Evolutionary conservation across 1,140 invertebrate species (phyloP).

Genomic region (Psix sp.): DNA sequence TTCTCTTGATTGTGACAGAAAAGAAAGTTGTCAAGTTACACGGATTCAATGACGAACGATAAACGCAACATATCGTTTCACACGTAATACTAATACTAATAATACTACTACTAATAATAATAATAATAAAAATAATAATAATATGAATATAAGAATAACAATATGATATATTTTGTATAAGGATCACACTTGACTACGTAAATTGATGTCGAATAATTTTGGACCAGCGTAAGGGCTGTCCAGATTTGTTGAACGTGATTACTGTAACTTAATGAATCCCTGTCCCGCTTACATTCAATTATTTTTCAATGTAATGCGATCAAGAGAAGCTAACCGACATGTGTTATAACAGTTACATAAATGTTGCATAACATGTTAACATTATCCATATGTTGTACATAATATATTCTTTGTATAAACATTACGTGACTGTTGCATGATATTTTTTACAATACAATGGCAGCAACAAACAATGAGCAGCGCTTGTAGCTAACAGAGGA

Average conservation of each 20-base stretch:
- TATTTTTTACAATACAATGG: slow-evolving; percentile 37
- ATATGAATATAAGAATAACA: no score
- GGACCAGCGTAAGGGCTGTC: background rate
- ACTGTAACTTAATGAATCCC: slow-evolving; percentile 3
- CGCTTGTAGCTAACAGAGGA: slow-evolving; percentile 19
- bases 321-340: background rate
- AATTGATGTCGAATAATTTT: background rate
- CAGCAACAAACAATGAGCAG: slow-evolving; percentile 28
- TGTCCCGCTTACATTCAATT: slow-evolving; percentile 5
- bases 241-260: slow-evolving; percentile 3
- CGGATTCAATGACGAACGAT: no score
- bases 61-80: no score
- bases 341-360: slow-evolving; percentile 8
- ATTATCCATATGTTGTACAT: slow-evolving; percentile 51
- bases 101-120: no score
- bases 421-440: slow-evolving; percentile 42
- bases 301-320: background rate
- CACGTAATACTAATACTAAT: no score
- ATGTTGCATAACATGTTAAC: background rate
- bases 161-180: no score
- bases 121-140: no score
- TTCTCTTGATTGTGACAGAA: no score
- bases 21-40: no score
- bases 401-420: slow-evolving; percentile 44
- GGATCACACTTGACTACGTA: background rate